phyloP scores from a whole-genome alignment of 2,113 vertebrate species.

The Prunella fulvescens region DNA sequence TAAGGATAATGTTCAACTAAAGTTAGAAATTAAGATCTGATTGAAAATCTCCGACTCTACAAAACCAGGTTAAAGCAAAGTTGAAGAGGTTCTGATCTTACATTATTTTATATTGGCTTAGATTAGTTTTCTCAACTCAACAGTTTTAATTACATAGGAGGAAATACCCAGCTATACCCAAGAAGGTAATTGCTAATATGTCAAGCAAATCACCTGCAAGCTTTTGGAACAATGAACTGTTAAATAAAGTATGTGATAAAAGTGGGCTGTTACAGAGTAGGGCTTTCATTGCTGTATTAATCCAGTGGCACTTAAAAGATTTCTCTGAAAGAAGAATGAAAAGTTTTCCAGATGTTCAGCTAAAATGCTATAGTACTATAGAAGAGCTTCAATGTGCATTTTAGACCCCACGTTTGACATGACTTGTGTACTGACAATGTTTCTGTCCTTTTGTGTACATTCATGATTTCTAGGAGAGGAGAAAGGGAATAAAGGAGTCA shows the following conservation, averaged over 20 bases:
- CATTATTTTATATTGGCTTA: constrained; percentile 23
- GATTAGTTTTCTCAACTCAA: constrained; percentile 37
- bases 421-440: neutral
- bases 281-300: neutral
- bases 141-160: constrained; percentile 37
- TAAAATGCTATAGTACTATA: neutral
- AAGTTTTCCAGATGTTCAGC: neutral
- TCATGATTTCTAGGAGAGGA: neutral
- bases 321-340: neutral
- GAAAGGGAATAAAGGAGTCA: neutral
- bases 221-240: constrained; percentile 4
- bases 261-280: neutral
- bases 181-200: constrained; percentile 41
- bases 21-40: constrained; percentile 39
- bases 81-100: constrained; percentile 39
- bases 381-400: neutral
- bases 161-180: neutral
- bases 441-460: neutral
- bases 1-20: constrained; percentile 8
- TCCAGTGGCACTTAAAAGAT: neutral
- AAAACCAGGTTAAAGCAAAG: constrained; percentile 44
- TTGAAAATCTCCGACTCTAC: neutral
- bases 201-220: constrained; percentile 42
- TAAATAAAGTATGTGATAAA: constrained; percentile 29
- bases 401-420: neutral